Conservation (phyloP, 2,888 invertebrate species). For the Sphaeridia pumilis region DNA sequence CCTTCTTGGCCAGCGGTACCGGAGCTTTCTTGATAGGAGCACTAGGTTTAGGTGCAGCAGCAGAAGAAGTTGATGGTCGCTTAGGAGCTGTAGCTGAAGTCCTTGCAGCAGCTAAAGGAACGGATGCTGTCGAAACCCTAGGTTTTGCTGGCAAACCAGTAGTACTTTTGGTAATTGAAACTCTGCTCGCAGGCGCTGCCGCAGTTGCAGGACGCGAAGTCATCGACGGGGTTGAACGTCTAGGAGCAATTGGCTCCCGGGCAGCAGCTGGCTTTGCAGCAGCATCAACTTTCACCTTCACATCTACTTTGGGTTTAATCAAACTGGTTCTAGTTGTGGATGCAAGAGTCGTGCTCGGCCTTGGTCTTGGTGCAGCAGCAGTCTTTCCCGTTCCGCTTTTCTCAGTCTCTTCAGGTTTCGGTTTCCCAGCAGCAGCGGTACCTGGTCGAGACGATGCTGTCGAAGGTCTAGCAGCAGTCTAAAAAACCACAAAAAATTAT, state of each 20-base stretch:
- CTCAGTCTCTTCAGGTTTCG: slow-evolving; percentile 46
- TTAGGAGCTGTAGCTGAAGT: background rate
- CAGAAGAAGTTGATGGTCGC: background rate
- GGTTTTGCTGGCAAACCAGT: slow-evolving; percentile 24
- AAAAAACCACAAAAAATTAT: too few relatives aligned
- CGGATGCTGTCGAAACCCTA: slow-evolving; percentile 3
- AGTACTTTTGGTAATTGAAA: slow-evolving; percentile 17
- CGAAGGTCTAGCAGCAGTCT: too few relatives aligned
- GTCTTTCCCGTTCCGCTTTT: slow-evolving; percentile 16
- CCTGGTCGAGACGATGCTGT: slow-evolving; percentile 11
- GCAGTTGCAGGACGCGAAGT: slow-evolving; percentile 18
- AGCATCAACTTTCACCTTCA: slow-evolving; percentile 5
- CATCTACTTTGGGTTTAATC: background rate
- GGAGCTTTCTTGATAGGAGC: background rate
- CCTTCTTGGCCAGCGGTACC: background rate
- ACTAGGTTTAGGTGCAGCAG: background rate
- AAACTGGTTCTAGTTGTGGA: slow-evolving; percentile 1
- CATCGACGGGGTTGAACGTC: background rate
- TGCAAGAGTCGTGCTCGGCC: slow-evolving; percentile 8
- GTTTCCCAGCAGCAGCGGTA: slow-evolving; percentile 17
- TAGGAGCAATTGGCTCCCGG: background rate
- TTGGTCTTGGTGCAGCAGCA: slow-evolving; percentile 27
- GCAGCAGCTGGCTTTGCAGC: background rate
- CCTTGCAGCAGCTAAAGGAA: slow-evolving; percentile 1
- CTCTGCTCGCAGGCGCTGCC: slow-evolving; percentile 25